Conservation (phyloP, 2,797 vertebrate species). For the Melanotaenia maccullochi region DNA sequence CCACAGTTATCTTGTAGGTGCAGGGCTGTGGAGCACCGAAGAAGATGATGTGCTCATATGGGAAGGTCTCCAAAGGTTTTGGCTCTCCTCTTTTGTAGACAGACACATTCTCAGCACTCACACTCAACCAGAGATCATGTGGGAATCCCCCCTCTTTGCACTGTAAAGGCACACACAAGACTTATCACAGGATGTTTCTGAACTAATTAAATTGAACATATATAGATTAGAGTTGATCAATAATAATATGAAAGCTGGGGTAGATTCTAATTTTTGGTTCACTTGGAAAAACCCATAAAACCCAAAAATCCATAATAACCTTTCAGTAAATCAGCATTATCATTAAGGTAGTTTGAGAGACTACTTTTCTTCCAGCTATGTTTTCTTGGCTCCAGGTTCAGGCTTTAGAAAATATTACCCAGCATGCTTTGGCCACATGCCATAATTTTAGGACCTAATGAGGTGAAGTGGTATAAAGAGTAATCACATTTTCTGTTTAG, state of each 20-base stretch:
- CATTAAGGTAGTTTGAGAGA: background rate
- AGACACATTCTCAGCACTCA: slow-evolving; percentile 92
- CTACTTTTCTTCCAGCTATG: background rate
- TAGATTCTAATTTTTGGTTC: background rate
- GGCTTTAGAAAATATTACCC: background rate
- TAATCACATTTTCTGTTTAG: background rate
- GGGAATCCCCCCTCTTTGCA: slow-evolving; percentile 95
- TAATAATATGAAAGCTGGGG: background rate
- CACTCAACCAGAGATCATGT: slow-evolving; percentile 92
- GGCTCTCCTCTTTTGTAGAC: slow-evolving; percentile 92
- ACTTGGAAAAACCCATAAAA: background rate
- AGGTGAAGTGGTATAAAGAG: background rate
- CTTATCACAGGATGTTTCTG: background rate
- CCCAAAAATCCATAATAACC: background rate
- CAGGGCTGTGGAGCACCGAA: slow-evolving; percentile 91
- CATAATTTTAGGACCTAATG: background rate
- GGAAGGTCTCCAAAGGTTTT: slow-evolving; percentile 92
- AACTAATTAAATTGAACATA: background rate
- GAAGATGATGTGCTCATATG: slow-evolving; percentile 93
- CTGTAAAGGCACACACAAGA: slow-evolving; percentile 64
- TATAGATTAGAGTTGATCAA: background rate
- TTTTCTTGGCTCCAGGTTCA: background rate
- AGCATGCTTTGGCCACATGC: background rate
- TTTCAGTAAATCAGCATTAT: background rate
- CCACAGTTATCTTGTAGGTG: slow-evolving; percentile 94